Evolutionary conservation across 2,888 invertebrate species (phyloP).

Genomic region (Slavum lentiscoides): DNA sequence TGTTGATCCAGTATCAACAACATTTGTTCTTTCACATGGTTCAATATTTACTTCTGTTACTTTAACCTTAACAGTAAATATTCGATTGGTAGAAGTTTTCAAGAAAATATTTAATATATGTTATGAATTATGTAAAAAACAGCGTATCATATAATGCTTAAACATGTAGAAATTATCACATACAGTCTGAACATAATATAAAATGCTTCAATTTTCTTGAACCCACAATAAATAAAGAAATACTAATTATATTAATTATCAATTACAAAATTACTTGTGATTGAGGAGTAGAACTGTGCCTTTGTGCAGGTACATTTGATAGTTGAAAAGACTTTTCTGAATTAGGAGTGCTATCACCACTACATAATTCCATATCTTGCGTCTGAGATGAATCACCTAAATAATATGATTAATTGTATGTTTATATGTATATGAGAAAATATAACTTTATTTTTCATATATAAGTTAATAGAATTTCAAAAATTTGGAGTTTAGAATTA

Average conservation of each 20-base stretch:
- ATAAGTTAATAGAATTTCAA: too few relatives aligned
- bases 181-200: too few relatives aligned
- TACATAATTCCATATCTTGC: conserved; percentile 94
- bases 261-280: conserved; percentile 44
- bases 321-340: conserved; percentile 70
- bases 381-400: conserved; percentile 62
- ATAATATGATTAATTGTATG: neutral
- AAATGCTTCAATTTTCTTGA: too few relatives aligned
- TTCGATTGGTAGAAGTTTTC: neutral
- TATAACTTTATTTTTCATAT: too few relatives aligned
- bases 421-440: neutral
- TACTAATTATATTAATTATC: neutral
- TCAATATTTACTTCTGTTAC: conserved; percentile 35
- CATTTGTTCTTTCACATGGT: conserved; percentile 50
- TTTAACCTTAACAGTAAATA: conserved; percentile 38
- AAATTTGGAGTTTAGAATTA: too few relatives aligned
- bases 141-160: too few relatives aligned
- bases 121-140: too few relatives aligned
- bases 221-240: too few relatives aligned
- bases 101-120: neutral
- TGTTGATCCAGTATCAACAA: conserved; percentile 48
- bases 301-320: conserved; percentile 62
- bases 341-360: conserved; percentile 84
- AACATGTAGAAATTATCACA: too few relatives aligned
- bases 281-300: conserved; percentile 54